These are phyloP conservation scores for Leistus spinibarbis DNA, from an alignment of 2,888 invertebrate species.

Conservation along the genomic window DNA sequence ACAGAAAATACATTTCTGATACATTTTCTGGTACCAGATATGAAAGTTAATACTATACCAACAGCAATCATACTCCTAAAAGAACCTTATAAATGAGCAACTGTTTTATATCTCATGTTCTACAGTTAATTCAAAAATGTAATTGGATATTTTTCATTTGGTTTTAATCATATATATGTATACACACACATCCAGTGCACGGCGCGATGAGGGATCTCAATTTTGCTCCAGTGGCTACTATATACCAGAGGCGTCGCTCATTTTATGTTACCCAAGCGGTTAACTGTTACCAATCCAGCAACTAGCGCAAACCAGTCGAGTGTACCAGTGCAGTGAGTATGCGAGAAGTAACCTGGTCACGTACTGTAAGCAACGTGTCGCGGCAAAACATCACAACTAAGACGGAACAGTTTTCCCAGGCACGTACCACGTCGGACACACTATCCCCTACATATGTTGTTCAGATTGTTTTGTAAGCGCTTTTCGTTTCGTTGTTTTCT, in stretches of 20 bases:
- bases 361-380: conserved; percentile 6
- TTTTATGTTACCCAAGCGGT: conserved; percentile 16
- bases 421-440: neutral
- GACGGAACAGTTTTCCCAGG: neutral
- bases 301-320: neutral
- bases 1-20: no score
- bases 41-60: no score
- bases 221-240: neutral
- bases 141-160: no score
- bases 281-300: neutral
- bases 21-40: no score
- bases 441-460: conserved; percentile 12
- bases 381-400: neutral
- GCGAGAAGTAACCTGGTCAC: conserved; percentile 11
- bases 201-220: conserved; percentile 7
- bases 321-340: neutral
- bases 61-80: no score
- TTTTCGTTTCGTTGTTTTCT: neutral
- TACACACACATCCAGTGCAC: no score
- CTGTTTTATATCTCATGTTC: no score
- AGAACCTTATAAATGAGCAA: no score
- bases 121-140: no score
- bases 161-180: no score
- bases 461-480: conserved; percentile 19
- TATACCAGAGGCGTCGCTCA: neutral